Conservation (phyloP, 2,113 vertebrate species). For the Puntigrus tetrazona region DNA sequence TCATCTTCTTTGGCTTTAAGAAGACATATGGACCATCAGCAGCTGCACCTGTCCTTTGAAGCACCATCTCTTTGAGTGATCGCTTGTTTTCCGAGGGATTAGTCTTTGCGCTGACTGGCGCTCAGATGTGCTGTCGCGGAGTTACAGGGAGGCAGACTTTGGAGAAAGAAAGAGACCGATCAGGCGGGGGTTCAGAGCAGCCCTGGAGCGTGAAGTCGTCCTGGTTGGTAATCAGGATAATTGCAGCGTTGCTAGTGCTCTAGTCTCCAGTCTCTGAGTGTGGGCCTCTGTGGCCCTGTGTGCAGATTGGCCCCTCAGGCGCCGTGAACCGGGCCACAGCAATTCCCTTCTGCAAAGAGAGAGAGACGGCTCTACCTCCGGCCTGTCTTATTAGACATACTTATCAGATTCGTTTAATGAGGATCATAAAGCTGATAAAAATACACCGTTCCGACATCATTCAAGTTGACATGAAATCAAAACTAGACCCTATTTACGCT, state of each 20-base stretch:
- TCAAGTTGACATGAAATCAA: background rate
- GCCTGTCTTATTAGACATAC: constrained; percentile 20
- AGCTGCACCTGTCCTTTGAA: constrained; percentile 29
- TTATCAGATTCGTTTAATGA: constrained; percentile 32
- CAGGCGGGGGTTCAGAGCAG: constrained; percentile 48
- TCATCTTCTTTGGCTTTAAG: constrained; percentile 28
- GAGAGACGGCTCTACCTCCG: background rate
- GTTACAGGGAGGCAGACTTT: background rate
- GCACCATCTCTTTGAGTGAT: constrained; percentile 33
- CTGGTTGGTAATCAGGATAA: constrained; percentile 75
- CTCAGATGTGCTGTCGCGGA: constrained; percentile 13
- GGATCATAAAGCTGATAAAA: constrained; percentile 9
- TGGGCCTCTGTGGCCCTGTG: constrained; percentile 58
- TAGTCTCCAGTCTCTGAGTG: constrained; percentile 56
- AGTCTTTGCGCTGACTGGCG: background rate
- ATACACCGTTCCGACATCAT: background rate
- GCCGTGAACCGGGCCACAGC: constrained; percentile 50
- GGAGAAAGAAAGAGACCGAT: constrained; percentile 14
- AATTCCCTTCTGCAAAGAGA: constrained; percentile 9
- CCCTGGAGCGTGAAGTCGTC: constrained; percentile 64
- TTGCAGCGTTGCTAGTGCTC: constrained; percentile 67
- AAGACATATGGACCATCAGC: constrained; percentile 43
- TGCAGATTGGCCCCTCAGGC: constrained; percentile 57
- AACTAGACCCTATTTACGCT: background rate
- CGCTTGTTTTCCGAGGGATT: constrained; percentile 21